Base-by-base conservation (phyloP, 2,113 vertebrate genomes). In the Scartelaos histophorus region DNA sequence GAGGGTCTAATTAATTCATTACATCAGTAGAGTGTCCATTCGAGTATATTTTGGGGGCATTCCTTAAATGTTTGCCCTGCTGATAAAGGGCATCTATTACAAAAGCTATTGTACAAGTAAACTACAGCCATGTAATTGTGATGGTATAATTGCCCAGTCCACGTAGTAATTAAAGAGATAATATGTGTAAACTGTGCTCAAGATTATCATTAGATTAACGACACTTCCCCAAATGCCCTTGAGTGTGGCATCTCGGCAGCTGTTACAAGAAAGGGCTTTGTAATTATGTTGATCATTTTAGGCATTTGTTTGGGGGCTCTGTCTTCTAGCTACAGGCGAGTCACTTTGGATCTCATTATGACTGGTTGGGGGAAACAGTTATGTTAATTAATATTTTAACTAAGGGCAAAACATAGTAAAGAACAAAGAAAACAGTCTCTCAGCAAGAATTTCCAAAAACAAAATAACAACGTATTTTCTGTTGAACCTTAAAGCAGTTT, bases 191-290 rank as follows among this genome's bases (percentile, higher is more conserved):
- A 88, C 76, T 75, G 76, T 57, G 77, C 75, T 86, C 81, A 80
- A 89, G 85, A 89, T 91, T 89, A 89, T 87, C 84, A 89, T 89
- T 89, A 83, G 83, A 90, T 89, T 90, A 90, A 88, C 87, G 78
- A 90, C 84, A 88, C 87, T 86, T 87, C 75, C 25, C 78, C 73
- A 87, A 88, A 88, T 88, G 82, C 86, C 89, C 85, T 46, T 69
- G 82, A 88, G 90, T 83, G 74, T 47, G 47, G 78, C 38, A 60
- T 71, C 73, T 85, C 88, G 87, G 80, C 90, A 92, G 90, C 88
- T 92, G 88, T 84, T 87, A 78, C 51, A 65, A 65, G 67, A 74
- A 76, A 78, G 79, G 72, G 58, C 74, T 81, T 89, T 29, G 76
- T 88, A 84, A 91, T 85, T 87, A 88, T 81, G 74, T 25, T 51